These are phyloP conservation scores for Scyliorhinus canicula DNA, from an alignment of 2,797 vertebrate genomes.

Conservation along the genomic window DNA sequence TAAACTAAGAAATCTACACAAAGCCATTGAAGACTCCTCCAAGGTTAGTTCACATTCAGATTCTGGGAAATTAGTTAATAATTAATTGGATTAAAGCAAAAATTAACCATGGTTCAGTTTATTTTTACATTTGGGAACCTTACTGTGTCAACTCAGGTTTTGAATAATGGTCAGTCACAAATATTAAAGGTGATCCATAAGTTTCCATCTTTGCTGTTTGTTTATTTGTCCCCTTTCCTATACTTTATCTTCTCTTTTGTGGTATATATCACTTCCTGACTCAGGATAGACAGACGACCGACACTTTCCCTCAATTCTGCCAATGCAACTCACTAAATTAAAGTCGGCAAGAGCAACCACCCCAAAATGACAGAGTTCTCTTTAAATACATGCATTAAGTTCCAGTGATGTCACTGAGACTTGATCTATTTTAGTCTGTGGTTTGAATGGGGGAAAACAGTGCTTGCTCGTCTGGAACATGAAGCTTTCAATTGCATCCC, in stretches of 20 bases:
- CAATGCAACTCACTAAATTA: neutral
- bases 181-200: neutral
- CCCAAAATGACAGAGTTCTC: neutral
- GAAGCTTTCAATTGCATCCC: neutral
- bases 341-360: neutral
- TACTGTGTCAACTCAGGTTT: neutral
- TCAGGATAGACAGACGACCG: neutral
- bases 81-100: neutral
- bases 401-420: neutral
- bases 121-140: neutral
- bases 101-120: neutral
- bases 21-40: constrained; percentile 81
- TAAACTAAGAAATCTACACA: constrained; percentile 83
- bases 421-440: neutral
- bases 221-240: neutral
- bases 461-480: neutral
- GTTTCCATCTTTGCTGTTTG: neutral
- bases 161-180: neutral
- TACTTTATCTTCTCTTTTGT: neutral
- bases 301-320: neutral
- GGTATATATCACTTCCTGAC: neutral
- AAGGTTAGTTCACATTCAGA: constrained; percentile 58
- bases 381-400: neutral
- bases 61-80: constrained; percentile 9
- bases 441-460: neutral